Conservation (phyloP, 2,797 vertebrate genomes). For the Eospalax fontanierii region DNA sequence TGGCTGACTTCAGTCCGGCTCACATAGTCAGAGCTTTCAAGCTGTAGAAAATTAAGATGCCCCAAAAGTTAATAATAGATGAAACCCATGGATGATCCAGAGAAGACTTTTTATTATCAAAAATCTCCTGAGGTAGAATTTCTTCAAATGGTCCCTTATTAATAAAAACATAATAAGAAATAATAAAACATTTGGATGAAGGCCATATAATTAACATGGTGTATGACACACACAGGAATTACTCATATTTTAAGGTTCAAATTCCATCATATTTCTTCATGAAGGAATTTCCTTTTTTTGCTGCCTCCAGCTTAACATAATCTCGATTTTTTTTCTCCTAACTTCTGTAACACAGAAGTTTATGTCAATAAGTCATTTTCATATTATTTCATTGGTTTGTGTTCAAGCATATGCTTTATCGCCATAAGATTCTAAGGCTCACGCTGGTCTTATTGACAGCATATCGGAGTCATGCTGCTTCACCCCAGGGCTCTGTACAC, state of each 20-base stretch:
- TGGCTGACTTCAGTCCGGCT: constrained; percentile 84
- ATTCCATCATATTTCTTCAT: constrained; percentile 27
- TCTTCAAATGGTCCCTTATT: not conserved
- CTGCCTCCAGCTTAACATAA: not conserved
- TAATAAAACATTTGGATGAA: constrained; percentile 3
- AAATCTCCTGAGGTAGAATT: not conserved
- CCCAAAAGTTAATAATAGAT: constrained; percentile 54
- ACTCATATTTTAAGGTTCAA: constrained; percentile 8
- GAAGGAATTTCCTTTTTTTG: not conserved
- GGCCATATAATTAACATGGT: not conserved
- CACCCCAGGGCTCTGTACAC: not conserved
- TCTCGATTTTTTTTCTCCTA: constrained; percentile 36
- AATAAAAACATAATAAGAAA: constrained; percentile 39
- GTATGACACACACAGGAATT: not conserved
- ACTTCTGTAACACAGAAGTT: not conserved
- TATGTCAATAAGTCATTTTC: not conserved
- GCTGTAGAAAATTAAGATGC: constrained; percentile 80
- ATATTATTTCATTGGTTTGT: not conserved
- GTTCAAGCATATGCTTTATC: not conserved
- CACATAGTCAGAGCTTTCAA: constrained; percentile 77
- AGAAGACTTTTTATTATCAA: constrained; percentile 28
- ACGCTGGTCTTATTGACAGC: not conserved
- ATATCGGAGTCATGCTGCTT: not conserved
- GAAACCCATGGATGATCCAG: not conserved
- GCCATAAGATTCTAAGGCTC: constrained; percentile 4